Evolutionary conservation across 2,888 invertebrate species (phyloP).

Genomic region (Coelinius sp.): DNA sequence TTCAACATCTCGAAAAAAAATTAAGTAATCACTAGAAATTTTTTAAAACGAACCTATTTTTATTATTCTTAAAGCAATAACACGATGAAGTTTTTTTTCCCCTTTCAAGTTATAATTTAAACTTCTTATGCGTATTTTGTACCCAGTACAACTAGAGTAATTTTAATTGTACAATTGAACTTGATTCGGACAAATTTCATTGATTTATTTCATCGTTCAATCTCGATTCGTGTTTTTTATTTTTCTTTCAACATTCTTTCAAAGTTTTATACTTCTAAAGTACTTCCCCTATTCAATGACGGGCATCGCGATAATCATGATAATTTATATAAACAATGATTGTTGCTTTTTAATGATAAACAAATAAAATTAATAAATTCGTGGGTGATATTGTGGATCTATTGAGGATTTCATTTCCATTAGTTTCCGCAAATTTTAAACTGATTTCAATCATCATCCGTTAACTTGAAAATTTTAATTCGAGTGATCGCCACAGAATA

Average conservation of each 20-base stretch:
- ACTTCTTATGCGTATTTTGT: conserved; percentile 64
- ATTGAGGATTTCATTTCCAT: background rate
- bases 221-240: conserved; percentile 39
- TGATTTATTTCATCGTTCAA: conserved; percentile 38
- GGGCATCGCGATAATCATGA: background rate
- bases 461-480: conserved; percentile 23
- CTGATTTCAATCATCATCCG: conserved; percentile 11
- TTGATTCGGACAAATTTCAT: conserved; percentile 60
- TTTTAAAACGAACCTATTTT: conserved; percentile 61
- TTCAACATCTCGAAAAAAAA: background rate
- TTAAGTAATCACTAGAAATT: conserved; percentile 38
- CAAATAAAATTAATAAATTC: background rate
- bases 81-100: conserved; percentile 61
- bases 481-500: conserved; percentile 69
- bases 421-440: background rate
- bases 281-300: background rate
- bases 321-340: conserved; percentile 4
- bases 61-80: conserved; percentile 68
- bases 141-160: conserved; percentile 63
- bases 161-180: conserved; percentile 63
- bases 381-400: conserved; percentile 5
- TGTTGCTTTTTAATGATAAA: background rate
- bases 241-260: background rate
- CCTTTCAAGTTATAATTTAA: conserved; percentile 65
- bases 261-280: background rate